Evolutionary conservation across 1,140 invertebrate species (phyloP).

Genomic region (Macrocentrus cingulum): DNA sequence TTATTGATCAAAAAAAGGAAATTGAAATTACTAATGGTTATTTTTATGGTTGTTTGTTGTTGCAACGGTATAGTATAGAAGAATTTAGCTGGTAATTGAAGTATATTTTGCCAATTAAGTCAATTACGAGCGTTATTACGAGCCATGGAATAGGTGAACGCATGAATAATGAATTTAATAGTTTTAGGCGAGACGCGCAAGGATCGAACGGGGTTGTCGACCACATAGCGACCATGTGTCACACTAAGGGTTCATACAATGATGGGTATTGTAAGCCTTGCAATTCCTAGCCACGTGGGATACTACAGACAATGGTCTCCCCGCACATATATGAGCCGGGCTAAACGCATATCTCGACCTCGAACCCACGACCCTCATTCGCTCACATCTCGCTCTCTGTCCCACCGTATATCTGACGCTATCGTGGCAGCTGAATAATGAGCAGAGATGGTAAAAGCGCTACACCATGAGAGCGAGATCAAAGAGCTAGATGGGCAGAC

Average conservation of each 20-base stretch:
- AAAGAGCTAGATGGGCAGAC: background rate
- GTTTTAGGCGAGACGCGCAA: constrained; percentile 11
- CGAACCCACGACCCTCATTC: constrained; percentile 6
- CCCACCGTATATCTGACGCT: no score
- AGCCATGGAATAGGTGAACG: background rate
- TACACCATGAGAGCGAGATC: background rate
- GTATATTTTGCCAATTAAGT: no score
- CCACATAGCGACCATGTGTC: background rate
- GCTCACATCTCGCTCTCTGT: constrained; percentile 1
- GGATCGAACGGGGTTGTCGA: constrained; percentile 8
- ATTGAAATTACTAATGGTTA: no score
- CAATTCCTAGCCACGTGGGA: constrained; percentile 8
- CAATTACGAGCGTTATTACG: no score
- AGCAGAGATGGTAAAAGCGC: constrained; percentile 10
- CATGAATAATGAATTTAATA: constrained; percentile 12
- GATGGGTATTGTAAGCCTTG: constrained; percentile 21
- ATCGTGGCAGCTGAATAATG: constrained; percentile 16
- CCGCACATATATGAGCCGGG: background rate
- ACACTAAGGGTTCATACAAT: constrained; percentile 18
- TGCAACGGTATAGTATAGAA: no score
- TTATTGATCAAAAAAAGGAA: no score
- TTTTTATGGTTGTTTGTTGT: no score
- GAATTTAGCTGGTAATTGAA: no score
- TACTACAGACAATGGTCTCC: constrained; percentile 17
- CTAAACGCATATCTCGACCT: constrained; percentile 20